phyloP scores from a whole-genome alignment of 2,888 invertebrate genomes.

The Gandaritis pyraliata region DNA sequence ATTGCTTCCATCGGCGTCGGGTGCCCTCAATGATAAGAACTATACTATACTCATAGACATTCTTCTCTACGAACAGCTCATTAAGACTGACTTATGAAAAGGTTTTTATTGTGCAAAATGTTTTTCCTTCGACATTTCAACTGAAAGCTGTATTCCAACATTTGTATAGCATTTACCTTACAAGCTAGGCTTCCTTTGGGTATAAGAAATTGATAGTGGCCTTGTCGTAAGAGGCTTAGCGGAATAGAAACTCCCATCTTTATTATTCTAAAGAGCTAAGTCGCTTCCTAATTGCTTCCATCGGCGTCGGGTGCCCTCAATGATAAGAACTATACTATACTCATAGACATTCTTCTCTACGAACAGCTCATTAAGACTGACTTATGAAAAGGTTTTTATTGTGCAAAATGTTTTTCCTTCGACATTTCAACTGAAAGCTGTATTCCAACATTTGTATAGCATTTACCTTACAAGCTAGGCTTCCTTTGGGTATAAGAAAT shows the following conservation, averaged over 20 bases:
- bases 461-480: no score
- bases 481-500: no score
- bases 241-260: slow-evolving; percentile 30
- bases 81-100: slow-evolving; percentile 16
- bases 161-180: no score
- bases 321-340: slow-evolving; percentile 37
- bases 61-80: slow-evolving; percentile 30
- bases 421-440: background rate
- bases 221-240: slow-evolving; percentile 24
- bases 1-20: slow-evolving; percentile 40
- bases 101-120: background rate
- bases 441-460: no score
- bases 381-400: slow-evolving; percentile 6
- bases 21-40: slow-evolving; percentile 39
- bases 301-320: slow-evolving; percentile 38
- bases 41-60: slow-evolving; percentile 33
- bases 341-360: slow-evolving; percentile 33
- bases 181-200: no score
- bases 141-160: no score
- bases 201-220: background rate
- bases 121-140: background rate
- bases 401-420: background rate
- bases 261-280: slow-evolving; percentile 37
- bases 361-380: slow-evolving; percentile 25
- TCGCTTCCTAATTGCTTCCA: slow-evolving; percentile 39